Conservation (phyloP, 2,888 invertebrate genomes). For the Tineola bisselliella region DNA sequence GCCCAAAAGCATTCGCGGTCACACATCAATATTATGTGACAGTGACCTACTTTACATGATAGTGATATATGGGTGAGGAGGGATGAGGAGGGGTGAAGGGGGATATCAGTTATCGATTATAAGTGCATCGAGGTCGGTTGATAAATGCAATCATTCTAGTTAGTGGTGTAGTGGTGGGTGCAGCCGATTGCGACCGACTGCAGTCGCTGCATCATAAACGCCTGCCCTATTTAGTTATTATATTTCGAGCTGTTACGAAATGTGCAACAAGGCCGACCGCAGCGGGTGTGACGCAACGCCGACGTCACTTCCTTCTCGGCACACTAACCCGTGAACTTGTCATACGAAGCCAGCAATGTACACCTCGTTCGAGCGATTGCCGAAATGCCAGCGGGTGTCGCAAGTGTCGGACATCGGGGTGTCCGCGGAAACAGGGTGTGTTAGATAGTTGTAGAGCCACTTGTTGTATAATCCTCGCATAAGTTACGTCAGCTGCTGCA, state of each 20-base stretch:
- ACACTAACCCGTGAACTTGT: conserved; percentile 1
- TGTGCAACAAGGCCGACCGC: neutral
- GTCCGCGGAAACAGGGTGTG: neutral
- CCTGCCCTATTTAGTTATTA: neutral
- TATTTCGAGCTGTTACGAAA: neutral
- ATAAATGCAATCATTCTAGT: no score
- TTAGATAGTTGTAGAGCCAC: neutral
- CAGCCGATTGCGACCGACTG: neutral
- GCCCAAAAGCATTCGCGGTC: no score
- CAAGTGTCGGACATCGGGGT: neutral
- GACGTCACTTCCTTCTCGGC: neutral
- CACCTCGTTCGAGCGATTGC: neutral
- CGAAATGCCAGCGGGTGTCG: neutral
- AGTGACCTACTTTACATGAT: no score
- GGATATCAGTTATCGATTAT: no score
- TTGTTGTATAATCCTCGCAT: neutral
- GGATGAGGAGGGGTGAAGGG: no score
- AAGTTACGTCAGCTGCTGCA: neutral
- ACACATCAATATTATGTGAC: no score
- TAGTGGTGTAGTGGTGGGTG: neutral
- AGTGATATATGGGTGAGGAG: no score
- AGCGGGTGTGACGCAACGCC: neutral
- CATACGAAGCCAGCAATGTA: no score
- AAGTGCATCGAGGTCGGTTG: no score
- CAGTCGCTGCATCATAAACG: neutral